These are phyloP conservation scores for Echiichthys vipera DNA, from an alignment of 2,797 vertebrate genomes.

Conservation along the genomic window DNA sequence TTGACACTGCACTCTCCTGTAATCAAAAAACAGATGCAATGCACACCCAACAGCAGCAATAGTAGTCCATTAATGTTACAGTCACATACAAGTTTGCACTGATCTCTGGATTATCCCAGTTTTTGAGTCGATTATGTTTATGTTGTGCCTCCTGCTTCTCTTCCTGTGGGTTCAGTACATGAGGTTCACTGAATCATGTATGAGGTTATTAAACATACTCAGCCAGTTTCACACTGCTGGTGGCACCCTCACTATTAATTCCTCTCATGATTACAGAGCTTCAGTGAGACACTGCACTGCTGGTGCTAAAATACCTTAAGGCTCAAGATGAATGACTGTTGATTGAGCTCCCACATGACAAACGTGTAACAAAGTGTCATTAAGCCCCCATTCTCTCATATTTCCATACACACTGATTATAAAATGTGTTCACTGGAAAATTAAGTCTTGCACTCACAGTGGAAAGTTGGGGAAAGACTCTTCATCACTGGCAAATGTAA, in stretches of 20 bases:
- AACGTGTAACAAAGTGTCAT: slow-evolving; percentile 22
- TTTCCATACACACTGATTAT: slow-evolving; percentile 15
- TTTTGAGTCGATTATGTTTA: slow-evolving; percentile 11
- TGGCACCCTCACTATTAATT: slow-evolving; percentile 28
- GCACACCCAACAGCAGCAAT: not conserved
- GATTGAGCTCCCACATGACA: slow-evolving; percentile 29
- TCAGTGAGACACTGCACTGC: not conserved
- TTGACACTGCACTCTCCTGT: not conserved
- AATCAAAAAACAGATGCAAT: not conserved
- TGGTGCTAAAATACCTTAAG: slow-evolving; percentile 29
- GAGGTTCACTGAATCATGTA: slow-evolving; percentile 12
- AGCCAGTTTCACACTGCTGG: slow-evolving; percentile 10
- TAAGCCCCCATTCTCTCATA: slow-evolving; percentile 10
- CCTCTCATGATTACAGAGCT: slow-evolving; percentile 19
- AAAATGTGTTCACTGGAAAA: slow-evolving; percentile 4
- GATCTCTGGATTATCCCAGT: not conserved
- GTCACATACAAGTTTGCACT: not conserved
- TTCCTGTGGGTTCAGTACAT: not conserved
- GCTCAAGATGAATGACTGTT: slow-evolving; percentile 10
- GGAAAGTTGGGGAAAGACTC: slow-evolving; percentile 12
- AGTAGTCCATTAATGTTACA: not conserved
- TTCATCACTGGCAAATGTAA: not conserved
- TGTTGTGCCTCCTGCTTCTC: not conserved
- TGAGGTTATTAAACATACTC: slow-evolving; percentile 7
- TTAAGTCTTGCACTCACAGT: not conserved